Evolutionary conservation across 1,140 invertebrate species (phyloP), one percentile per base, ranked within the genome.

Genomic region (Eumeta japonica): DNA sequence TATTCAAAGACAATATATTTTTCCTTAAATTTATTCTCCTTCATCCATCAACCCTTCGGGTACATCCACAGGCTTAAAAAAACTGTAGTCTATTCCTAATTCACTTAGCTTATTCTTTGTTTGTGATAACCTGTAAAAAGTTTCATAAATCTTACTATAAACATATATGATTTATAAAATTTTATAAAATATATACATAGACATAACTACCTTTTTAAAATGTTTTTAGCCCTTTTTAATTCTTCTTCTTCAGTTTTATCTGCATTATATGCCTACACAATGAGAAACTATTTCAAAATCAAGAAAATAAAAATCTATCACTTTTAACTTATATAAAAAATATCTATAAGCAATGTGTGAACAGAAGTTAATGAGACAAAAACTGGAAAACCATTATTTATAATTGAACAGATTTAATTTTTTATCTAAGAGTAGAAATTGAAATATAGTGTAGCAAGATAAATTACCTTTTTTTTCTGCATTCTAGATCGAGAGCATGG

Each of bases 21-120:
- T n/a, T n/a, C n/a, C n/a, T n/a, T n/a, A n/a, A n/a, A n/a, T n/a
- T n/a, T n/a, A n/a, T n/a, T n/a, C n/a, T n/a, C n/a, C n/a, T n/a
- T n/a, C n/a, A n/a, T n/a, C 20, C 20, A 24, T 24, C 34, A 76
- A 51, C 20, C 35, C 46, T 41, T 65, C 55, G 16, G 72, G 74
- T 14, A 77, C 45, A 55, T 77, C 74, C 28, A 65, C 63, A 35
- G 74, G 67, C 33, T 49, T 50, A 34, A 77, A 76, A 31, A 74
- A 76, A 34, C 74, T 62, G 58, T 75, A 77, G 37, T 70, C 55
- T 35, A 77, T 65, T 4, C 60, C 71, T 16, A 74, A 35, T 15
- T 55, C 52, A 39, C 45, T 58, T 13, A 76, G 42, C 37, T 62
- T 74, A 29, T 57, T 42, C 44, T 68, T 72, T 14, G 55, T 72